These are phyloP conservation scores for Clarias magur DNA, from an alignment of 2,113 vertebrate genomes.

Conservation along the genomic window DNA sequence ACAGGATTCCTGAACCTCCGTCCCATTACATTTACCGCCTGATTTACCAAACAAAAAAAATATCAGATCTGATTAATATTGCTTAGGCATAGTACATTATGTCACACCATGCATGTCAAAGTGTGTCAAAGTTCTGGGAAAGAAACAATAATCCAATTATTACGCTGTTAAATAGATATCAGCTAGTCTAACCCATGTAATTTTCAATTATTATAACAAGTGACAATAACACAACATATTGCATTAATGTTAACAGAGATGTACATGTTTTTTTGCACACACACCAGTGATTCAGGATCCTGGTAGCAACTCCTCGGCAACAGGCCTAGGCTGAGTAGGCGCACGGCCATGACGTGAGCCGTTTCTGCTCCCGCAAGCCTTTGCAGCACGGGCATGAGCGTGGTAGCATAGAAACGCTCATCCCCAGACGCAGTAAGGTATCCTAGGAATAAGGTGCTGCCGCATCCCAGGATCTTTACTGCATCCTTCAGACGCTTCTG, in stretches of 20 bases:
- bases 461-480: conserved; percentile 71
- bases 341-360: conserved; percentile 78
- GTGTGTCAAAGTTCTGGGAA: neutral
- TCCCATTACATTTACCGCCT: conserved; percentile 86
- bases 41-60: neutral
- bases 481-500: conserved; percentile 73
- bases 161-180: neutral
- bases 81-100: neutral
- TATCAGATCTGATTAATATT: neutral
- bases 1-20: conserved; percentile 86
- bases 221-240: neutral
- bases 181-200: neutral
- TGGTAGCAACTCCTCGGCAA: conserved; percentile 72
- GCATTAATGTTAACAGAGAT: neutral
- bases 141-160: neutral
- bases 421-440: conserved; percentile 81
- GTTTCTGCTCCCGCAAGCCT: conserved; percentile 78
- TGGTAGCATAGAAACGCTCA: conserved; percentile 81
- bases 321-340: conserved; percentile 73
- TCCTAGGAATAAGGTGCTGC: conserved; percentile 78
- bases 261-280: neutral
- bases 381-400: conserved; percentile 83
- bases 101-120: neutral
- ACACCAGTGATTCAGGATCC: conserved; percentile 80
- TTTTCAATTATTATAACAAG: neutral